Evolutionary conservation across 1,140 invertebrate genomes (phyloP), one percentile per base, ranked within the genome.

Genomic region (Drosophila teissieri): DNA sequence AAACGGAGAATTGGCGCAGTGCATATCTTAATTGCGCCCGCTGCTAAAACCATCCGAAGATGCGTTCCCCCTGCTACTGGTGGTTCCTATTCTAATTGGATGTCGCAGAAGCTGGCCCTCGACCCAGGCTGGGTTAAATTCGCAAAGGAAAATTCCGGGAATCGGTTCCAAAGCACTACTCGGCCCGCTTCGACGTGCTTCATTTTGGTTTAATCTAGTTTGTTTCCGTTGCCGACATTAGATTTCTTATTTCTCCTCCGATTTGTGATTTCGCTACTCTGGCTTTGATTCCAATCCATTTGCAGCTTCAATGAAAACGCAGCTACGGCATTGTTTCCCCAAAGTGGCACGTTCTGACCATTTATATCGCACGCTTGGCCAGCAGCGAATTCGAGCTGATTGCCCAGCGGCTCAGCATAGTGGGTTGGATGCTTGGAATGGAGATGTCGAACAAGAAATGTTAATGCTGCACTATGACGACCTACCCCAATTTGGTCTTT

Each of bases 301-400:
- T 17, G 17, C 22, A 55, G 36, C 22, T 40, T 69, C 63, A 67
- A 24, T 24, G 22, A 24, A 24, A 24, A 3, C 22, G 24, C 24
- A 24, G 24, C 24, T 24, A 5, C 24, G 4, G 62, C 67, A 70
- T 70, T 70, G 67, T 70, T 70, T 67, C 27, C 44, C 52, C 4
- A 56, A 70, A 40, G 51, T 39, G 67, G 67, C 67, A 70, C 67
- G 67, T 70, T 69, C 64, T 70, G 67, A 19, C 67, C 64, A 69
- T 70, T 69, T 70, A 70, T 69, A 64, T 64, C 17, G 52, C 64
- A 70, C 64, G 67, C 64, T 56, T 70, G 67, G 67, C 51, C 63
- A 70, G 12, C 42, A 36, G 39, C 31, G 37, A 40, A 24, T 14
- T n/a, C 22, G 39, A 54, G 46, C 34, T 60, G 24, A 24, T 24